Evolutionary conservation across 2,888 invertebrate genomes (phyloP), one percentile per base, ranked within the genome.

Genomic region (Torymus texanus): DNA sequence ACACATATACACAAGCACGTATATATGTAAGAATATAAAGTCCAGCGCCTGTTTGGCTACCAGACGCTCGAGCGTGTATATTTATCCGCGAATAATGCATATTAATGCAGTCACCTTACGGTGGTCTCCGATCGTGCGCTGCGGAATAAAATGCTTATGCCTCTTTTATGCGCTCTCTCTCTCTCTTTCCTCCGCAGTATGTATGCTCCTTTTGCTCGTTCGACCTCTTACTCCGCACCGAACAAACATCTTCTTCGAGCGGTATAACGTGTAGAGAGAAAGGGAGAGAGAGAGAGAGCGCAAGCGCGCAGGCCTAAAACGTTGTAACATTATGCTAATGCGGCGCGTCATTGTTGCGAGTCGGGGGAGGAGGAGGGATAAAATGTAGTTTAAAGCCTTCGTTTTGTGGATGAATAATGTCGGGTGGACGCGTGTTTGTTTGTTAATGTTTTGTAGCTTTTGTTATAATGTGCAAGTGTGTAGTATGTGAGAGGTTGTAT

Each of bases 61-160:
- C 67, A 66, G 55, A 59, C 21, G 16, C 29, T 10, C 62, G 16
- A 14, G 4, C n/a, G 72, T 73, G 63, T 83, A 82, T 80, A 82
- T 83, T 82, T 80, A 82, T 81, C 81, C 81, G 75, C 81, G 78
- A 83, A 84, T 83, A 83, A 84, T 84, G 84, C 83, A 84, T 84
- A 84, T 84, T 83, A 84, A 84, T 84, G 83, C 70, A 75, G 75
- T 66, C 75, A 70, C 75, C 77, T 78, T 80, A 53, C 68, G 73
- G 79, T 79, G 79, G 72, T 62, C 79, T 55, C n/a, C 16, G 65
- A 50, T 41, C 41, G 71, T 51, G 55, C 51, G 66, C 50, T 61
- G 55, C 16, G 53, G 51, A 79, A 79, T 75, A 75, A 79, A 79
- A 79, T 75, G 75, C 71, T 72, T 66, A 72, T 67, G 79, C 79